Evolutionary conservation across 2,888 invertebrate genomes (phyloP), one percentile per base, ranked within the genome.

Genomic region (Thereva nobilitata): DNA sequence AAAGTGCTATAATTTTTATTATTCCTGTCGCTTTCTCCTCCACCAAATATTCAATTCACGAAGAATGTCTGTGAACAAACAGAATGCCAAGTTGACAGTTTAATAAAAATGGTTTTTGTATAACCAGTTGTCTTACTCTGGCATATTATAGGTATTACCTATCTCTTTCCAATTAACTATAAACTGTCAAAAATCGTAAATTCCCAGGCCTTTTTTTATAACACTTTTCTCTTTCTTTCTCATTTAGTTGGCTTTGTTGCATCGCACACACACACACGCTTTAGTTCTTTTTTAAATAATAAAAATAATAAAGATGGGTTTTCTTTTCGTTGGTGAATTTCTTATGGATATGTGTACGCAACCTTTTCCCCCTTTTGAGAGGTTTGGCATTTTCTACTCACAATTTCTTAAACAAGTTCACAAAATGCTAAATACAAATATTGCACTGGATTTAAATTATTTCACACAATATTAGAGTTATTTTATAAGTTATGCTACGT

Each of bases 21-120:
- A 23, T 23, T 23, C 23, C 23, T 23, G 23, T 23, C 23, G 23
- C 23, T 23, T 23, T 23, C 23, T 23, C 23, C 23, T 23, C 23
- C 23, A 23, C 23, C 23, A 23, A 23, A 23, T 2, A 23, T 23
- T 23, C 1, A 23, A 23, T 59, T 53, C 52, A 50, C 52, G 37
- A 40, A n/a, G n/a, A 50, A 8, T 52, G 23, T 23, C 23, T 23
- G 23, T 35, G 10, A 34, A 52, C 23, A 45, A 52, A 52, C 56
- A 64, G 67, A 69, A 69, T 71, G 71, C 70, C 68, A 72, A 71
- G 71, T 70, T 54, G 59, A 70, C 68, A 71, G 57, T 47, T 57
- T 63, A 45, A 23, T 23, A 23, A 23, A 23, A 23, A 23, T 23
- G 23, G 23, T 23, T 1, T 23, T 1, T 23, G 23, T 23, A 23